Evolutionary conservation across 2,797 vertebrate species (phyloP).

Genomic region (Eleutherodactylus coqui): DNA sequence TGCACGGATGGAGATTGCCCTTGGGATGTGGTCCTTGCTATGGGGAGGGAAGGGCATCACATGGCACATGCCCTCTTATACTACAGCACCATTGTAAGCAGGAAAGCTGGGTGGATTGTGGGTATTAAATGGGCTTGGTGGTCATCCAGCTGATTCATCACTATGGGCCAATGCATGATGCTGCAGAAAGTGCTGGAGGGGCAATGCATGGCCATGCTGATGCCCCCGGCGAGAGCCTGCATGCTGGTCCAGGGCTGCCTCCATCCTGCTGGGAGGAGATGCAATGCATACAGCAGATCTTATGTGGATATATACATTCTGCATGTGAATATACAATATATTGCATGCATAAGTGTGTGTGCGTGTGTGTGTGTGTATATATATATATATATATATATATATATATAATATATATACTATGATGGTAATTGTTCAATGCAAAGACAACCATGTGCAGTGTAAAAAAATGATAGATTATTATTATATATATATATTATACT

Average conservation of each 20-base stretch:
- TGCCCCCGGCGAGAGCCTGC: too few relatives aligned
- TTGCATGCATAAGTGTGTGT: not conserved
- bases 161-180: slow-evolving; percentile 40
- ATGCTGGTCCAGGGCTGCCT: too few relatives aligned
- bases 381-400: not conserved
- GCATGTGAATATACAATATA: too few relatives aligned
- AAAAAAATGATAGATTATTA: too few relatives aligned
- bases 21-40: slow-evolving; percentile 4
- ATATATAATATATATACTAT: too few relatives aligned
- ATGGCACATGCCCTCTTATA: not conserved
- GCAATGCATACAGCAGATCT: too few relatives aligned
- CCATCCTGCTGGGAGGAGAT: too few relatives aligned
- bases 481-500: not conserved
- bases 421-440: too few relatives aligned
- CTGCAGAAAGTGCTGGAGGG: slow-evolving; percentile 40
- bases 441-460: too few relatives aligned
- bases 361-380: not conserved
- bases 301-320: too few relatives aligned
- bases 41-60: not conserved
- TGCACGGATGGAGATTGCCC: not conserved
- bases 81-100: not conserved
- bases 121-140: not conserved
- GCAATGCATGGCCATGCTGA: too few relatives aligned
- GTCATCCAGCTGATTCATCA: not conserved
- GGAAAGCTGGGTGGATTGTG: too few relatives aligned